These are phyloP conservation scores for Drosophila hydei DNA, from an alignment of 1,140 invertebrate species.

Conservation along the genomic window DNA sequence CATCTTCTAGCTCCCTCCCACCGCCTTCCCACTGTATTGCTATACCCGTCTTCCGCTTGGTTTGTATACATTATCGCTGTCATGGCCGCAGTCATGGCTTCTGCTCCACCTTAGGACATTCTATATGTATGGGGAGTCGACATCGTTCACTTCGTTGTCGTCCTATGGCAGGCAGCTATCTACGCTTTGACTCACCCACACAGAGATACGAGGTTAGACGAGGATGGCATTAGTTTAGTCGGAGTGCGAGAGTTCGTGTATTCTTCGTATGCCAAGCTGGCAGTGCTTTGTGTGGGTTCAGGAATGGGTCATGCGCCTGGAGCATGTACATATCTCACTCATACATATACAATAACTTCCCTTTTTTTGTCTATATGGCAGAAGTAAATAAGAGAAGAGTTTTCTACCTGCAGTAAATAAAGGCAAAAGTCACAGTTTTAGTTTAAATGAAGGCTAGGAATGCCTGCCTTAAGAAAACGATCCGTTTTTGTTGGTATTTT, in stretches of 20 bases:
- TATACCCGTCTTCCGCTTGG: conserved; percentile 18
- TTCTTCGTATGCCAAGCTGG: conserved; percentile 55
- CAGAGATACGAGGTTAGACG: conserved; percentile 46
- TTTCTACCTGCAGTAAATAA: conserved; percentile 54
- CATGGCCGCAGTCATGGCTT: conserved; percentile 83
- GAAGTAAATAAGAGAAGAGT: conserved; percentile 55
- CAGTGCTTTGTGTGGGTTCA: conserved; percentile 67
- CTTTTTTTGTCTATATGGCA: conserved; percentile 15
- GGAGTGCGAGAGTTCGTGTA: conserved; percentile 65
- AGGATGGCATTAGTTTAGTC: conserved; percentile 72
- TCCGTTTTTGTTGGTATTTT: conserved; percentile 25
- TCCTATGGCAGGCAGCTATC: conserved; percentile 79
- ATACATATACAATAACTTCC: conserved; percentile 40
- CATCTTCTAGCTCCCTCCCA: neutral
- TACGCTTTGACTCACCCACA: conserved; percentile 75
- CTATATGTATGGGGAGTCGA: conserved; percentile 65
- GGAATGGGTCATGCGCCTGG: conserved; percentile 81
- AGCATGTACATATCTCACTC: conserved; percentile 53
- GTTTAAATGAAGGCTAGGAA: conserved; percentile 53
- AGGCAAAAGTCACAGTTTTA: conserved; percentile 52
- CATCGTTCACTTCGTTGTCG: conserved; percentile 70
- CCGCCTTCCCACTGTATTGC: neutral
- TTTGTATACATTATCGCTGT: conserved; percentile 78
- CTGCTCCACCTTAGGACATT: conserved; percentile 82
- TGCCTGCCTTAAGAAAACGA: conserved; percentile 16